Evolutionary conservation across 2,888 invertebrate genomes (phyloP).

Genomic region (Monoplex corrugatus): DNA sequence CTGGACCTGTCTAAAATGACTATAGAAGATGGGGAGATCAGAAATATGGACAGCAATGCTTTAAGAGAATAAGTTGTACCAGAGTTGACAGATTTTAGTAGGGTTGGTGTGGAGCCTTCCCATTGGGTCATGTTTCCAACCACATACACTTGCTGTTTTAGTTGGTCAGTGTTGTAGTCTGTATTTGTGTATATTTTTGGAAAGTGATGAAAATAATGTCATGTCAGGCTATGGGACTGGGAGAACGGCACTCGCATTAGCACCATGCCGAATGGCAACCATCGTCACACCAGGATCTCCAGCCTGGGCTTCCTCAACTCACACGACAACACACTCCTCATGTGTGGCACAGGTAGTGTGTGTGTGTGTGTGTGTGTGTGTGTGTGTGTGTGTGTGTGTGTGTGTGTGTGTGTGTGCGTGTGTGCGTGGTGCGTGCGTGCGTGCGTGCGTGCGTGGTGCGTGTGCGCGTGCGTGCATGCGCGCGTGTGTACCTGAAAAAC

Average conservation of each 20-base stretch:
- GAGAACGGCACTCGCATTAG: conserved; percentile 88
- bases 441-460: background rate
- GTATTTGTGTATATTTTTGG: background rate
- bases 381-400: background rate
- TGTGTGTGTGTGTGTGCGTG: no score
- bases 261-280: conserved; percentile 81
- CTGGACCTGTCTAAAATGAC: no score
- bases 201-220: background rate
- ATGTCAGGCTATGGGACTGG: conserved; percentile 90
- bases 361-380: background rate
- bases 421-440: background rate
- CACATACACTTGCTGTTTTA: no score
- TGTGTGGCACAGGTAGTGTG: conserved; percentile 85
- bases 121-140: no score
- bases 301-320: conserved; percentile 93
- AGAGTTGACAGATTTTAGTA: no score
- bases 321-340: conserved; percentile 89
- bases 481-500: no score
- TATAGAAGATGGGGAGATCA: no score
- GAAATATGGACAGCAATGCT: no score
- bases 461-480: no score
- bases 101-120: no score
- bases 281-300: conserved; percentile 84
- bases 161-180: no score
- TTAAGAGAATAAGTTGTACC: no score